Conservation (phyloP, 2,113 vertebrate species). For the Colaptes auratus region DNA sequence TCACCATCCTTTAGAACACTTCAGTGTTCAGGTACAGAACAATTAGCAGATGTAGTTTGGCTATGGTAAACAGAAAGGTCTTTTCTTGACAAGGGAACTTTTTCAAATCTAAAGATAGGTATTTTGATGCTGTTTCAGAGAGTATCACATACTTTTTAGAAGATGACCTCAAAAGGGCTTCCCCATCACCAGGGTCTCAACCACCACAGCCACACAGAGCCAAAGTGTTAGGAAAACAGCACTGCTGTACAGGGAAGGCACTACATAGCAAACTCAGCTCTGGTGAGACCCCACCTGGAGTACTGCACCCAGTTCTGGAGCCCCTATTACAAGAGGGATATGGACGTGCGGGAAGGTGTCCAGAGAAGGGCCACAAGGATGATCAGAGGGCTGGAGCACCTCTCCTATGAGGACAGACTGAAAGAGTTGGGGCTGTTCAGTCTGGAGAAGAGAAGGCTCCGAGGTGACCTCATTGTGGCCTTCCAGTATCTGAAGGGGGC, state of each 20-base stretch:
- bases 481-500: too few species aligned
- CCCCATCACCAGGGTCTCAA: not conserved
- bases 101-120: not conserved
- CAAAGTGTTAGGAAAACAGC: not conserved
- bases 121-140: not conserved
- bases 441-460: too few species aligned
- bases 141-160: not conserved
- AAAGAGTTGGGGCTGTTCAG: too few species aligned
- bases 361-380: too few species aligned
- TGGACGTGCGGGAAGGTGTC: too few species aligned
- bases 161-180: not conserved
- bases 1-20: not conserved
- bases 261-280: not conserved
- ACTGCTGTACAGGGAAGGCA: not conserved
- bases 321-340: too few species aligned
- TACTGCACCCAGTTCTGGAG: too few species aligned
- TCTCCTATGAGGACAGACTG: too few species aligned
- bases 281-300: too few species aligned
- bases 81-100: not conserved
- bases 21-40: not conserved
- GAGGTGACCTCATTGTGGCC: too few species aligned
- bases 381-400: too few species aligned
- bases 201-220: not conserved
- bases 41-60: not conserved
- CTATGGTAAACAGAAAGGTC: not conserved